Conservation (phyloP, 2,888 invertebrate species). For the Thera britannica region DNA sequence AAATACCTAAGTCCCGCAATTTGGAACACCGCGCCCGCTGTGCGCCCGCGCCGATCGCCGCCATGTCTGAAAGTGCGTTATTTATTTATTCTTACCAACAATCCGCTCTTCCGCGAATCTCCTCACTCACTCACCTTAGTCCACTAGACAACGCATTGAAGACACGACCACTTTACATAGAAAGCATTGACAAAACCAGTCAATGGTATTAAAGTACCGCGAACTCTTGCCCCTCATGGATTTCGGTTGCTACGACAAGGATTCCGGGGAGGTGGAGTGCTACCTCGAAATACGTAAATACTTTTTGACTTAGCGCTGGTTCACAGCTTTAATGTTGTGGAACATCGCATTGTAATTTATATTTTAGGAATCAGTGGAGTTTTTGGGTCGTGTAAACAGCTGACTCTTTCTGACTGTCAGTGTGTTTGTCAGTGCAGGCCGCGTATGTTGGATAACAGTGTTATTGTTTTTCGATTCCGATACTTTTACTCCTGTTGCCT, state of each 20-base stretch:
- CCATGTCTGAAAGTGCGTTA: conserved; percentile 80
- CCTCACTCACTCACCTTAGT: conserved; percentile 63
- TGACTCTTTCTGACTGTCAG: conserved; percentile 74
- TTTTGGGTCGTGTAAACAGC: conserved; percentile 83
- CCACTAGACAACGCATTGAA: conserved; percentile 74
- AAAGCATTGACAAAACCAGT: conserved; percentile 54
- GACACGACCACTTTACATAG: conserved; percentile 66
- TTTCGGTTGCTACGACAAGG: conserved; percentile 87
- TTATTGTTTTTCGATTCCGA: conserved; percentile 52
- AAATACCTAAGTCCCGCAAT: conserved; percentile 69
- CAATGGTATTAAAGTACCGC: conserved; percentile 65
- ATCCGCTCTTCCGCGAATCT: conserved; percentile 64
- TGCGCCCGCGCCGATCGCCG: conserved; percentile 68
- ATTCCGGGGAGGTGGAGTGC: conserved; percentile 88
- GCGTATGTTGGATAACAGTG: conserved; percentile 69
- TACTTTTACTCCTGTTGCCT: conserved; percentile 16
- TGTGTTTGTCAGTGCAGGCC: conserved; percentile 68
- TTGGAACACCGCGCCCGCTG: conserved; percentile 67
- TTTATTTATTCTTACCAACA: conserved; percentile 76
- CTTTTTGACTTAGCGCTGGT: conserved; percentile 70
- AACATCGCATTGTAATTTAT: conserved; percentile 80
- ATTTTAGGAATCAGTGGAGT: conserved; percentile 80
- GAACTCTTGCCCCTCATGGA: conserved; percentile 77
- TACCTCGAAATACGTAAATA: conserved; percentile 88
- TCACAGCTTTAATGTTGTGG: conserved; percentile 73